Evolutionary conservation across 2,797 vertebrate species (phyloP).

Genomic region (Eidolon dupreanum): DNA sequence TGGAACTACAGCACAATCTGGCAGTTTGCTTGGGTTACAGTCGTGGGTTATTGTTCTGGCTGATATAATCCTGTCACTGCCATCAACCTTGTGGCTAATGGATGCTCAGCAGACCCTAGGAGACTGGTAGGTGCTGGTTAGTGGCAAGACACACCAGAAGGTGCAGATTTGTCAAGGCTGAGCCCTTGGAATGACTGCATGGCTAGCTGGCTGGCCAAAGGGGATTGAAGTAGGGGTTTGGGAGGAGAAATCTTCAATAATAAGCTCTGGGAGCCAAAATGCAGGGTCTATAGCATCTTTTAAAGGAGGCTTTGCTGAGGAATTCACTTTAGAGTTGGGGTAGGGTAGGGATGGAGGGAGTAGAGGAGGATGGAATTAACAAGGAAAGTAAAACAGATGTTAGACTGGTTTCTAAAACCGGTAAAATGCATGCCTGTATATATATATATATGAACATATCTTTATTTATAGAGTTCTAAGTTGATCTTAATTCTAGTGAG

Average conservation of each 20-base stretch:
- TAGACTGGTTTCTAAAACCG: conserved; percentile 51
- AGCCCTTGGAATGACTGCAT: not conserved
- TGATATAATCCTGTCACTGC: not conserved
- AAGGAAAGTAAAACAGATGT: conserved; percentile 80
- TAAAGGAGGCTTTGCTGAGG: conserved; percentile 64
- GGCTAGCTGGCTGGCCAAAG: not conserved
- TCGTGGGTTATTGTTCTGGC: not conserved
- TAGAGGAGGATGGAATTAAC: conserved; percentile 61
- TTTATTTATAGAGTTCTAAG: not conserved
- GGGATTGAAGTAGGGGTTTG: fast-evolving
- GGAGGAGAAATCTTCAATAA: not conserved
- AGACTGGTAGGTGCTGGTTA: not conserved
- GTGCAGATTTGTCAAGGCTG: not conserved
- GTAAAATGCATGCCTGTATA: conserved; percentile 46
- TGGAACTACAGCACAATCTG: not conserved
- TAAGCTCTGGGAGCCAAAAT: not conserved
- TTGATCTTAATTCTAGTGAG: not conserved
- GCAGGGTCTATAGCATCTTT: not conserved
- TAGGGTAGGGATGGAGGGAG: not conserved
- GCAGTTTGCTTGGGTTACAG: not conserved
- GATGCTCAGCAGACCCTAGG: not conserved
- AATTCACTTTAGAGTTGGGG: conserved; percentile 63
- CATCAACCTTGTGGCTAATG: no score
- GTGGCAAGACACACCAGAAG: not conserved
- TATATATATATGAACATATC: not conserved